phyloP scores from a whole-genome alignment of 2,888 invertebrate species.

The Cotesia congregata region DNA sequence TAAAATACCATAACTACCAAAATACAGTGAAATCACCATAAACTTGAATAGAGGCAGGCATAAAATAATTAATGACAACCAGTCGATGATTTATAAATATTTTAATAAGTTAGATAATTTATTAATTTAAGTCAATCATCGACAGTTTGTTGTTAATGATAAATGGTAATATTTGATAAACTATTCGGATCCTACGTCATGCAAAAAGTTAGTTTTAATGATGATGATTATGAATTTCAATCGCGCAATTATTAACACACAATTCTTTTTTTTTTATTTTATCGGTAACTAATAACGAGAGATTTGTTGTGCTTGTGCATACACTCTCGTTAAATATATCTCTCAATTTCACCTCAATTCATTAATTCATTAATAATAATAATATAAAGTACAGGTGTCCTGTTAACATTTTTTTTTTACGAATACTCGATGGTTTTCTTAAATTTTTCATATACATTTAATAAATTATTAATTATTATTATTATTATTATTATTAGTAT shows the following conservation, averaged over 20 bases:
- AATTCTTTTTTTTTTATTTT: conserved; percentile 3
- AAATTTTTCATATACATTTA: conserved; percentile 12
- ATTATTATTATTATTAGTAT: conserved; percentile 12
- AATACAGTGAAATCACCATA: too few species aligned
- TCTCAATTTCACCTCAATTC: neutral
- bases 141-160: neutral
- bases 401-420: conserved; percentile 10
- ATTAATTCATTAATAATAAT: neutral
- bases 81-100: neutral
- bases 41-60: too few species aligned
- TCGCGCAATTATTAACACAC: neutral
- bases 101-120: neutral
- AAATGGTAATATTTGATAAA: neutral
- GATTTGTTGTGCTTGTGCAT: conserved; percentile 4
- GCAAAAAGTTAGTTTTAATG: conserved; percentile 2
- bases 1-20: too few species aligned
- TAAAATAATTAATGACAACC: neutral
- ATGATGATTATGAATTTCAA: neutral
- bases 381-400: conserved; percentile 12
- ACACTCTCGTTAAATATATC: neutral
- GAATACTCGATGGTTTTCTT: conserved; percentile 39
- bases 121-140: neutral
- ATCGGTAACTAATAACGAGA: neutral
- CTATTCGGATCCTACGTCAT: neutral
- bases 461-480: conserved; percentile 11